Base-by-base conservation (phyloP, 2,888 invertebrate species). In the Orthonevra nobilis region DNA sequence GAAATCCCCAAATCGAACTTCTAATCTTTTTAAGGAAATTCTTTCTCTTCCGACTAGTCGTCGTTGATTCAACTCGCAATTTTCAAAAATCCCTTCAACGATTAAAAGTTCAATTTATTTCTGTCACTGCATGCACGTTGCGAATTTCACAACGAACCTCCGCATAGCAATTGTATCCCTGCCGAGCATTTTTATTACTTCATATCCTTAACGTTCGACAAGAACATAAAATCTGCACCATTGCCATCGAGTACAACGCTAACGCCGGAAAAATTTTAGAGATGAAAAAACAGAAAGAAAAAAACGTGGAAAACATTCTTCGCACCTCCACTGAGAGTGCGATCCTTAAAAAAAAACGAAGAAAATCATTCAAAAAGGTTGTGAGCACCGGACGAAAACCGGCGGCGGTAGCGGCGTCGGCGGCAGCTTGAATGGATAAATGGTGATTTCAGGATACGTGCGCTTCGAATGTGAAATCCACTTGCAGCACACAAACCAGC, bases 51-150 rank as follows among this genome's bases (percentile, higher is more conserved):
- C 17, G 66, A 50, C 58, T 64, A 26, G 54, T 58, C 73, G 52
- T 46, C 64, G 15, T 42, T n/a, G n/a, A n/a, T n/a, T n/a, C n/a
- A n/a, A n/a, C n/a, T n/a, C n/a, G n/a, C n/a, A n/a, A n/a, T 42
- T 15, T 50, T 56, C 63, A 48, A 70, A n/a, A 75, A 70, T 75
- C 75, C 61, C 63, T 32, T 40, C 64, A 46, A 38, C 72, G 72
- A 77, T 77, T 79, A 73, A 79, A 79, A 79, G 79, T 79, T 79
- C 79, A 73, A 79, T 79, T 79, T 79, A 79, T 79, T 73, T 79
- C 73, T 60, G 64, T 46, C 60, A 54, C 28, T 79, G 48, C 28
- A 40, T 72, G 79, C 72, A 72, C 61, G 79, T 61, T 58, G 54
- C 32, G 77, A 58, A 48, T 58, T 26, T 42, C n/a, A n/a, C 48